These are phyloP conservation scores for Homalodisca vitripennis DNA, from an alignment of 1,140 invertebrate species.

Conservation along the genomic window DNA sequence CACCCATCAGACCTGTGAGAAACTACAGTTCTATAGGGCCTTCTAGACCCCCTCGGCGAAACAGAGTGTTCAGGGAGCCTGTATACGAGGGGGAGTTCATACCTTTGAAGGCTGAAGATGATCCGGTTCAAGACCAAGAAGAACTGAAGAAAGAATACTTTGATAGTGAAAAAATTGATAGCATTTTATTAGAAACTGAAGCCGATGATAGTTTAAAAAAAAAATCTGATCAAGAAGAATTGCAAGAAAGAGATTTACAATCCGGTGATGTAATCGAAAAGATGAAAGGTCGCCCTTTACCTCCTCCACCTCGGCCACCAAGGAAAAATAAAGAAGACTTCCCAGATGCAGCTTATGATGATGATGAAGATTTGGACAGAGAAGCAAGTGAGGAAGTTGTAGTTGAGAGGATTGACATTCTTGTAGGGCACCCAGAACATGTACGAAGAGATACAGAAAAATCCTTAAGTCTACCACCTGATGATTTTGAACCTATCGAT, in stretches of 20 bases:
- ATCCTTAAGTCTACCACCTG: neutral
- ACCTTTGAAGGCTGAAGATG: conserved; percentile 34
- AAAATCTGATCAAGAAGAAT: conserved; percentile 41
- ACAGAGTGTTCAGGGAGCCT: conserved; percentile 49
- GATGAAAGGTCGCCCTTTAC: conserved; percentile 76
- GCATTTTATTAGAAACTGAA: conserved; percentile 6
- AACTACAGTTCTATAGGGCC: conserved; percentile 66
- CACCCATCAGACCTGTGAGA: conserved; percentile 55
- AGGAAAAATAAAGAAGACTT: conserved; percentile 51
- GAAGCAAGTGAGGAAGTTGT: conserved; percentile 24
- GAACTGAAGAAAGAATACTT: conserved; percentile 2
- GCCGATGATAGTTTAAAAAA: neutral
- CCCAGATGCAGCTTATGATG: conserved; percentile 38
- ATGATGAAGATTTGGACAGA: conserved; percentile 39
- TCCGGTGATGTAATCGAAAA: conserved; percentile 71
- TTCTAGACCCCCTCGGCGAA: conserved; percentile 55
- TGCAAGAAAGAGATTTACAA: conserved; percentile 57
- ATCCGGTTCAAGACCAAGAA: conserved; percentile 10
- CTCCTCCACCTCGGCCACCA: conserved; percentile 76
- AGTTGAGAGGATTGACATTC: conserved; percentile 26
- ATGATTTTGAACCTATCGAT: neutral
- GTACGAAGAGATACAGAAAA: neutral
- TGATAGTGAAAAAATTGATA: conserved; percentile 16
- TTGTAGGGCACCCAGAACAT: conserved; percentile 1
- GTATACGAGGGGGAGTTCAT: conserved; percentile 41